Conservation (phyloP, 2,888 invertebrate genomes). For the Nymphalis urticae region DNA sequence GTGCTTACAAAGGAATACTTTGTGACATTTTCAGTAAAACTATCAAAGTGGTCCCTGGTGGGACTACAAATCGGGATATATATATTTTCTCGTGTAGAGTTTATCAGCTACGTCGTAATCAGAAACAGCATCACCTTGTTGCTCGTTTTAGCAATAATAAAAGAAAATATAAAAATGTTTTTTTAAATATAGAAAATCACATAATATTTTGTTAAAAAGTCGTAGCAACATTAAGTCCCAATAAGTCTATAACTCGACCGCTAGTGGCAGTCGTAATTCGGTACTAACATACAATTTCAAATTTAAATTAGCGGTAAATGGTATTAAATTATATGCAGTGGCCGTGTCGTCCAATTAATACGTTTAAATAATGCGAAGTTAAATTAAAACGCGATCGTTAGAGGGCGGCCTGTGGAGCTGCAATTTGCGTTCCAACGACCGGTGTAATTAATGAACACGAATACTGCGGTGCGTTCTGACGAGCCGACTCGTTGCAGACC, state of each 20-base stretch:
- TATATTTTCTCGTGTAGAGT: slow-evolving; percentile 9
- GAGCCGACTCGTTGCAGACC: neutral
- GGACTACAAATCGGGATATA: slow-evolving; percentile 8
- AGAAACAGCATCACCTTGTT: slow-evolving; percentile 1
- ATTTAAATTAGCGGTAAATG: slow-evolving; percentile 41
- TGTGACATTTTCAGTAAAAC: slow-evolving; percentile 15
- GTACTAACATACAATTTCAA: slow-evolving; percentile 36
- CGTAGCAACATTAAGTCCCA: neutral
- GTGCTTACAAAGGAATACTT: slow-evolving; percentile 21
- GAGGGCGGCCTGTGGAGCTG: slow-evolving; percentile 24
- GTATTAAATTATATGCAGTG: slow-evolving; percentile 38
- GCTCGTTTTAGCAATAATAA: too few species aligned
- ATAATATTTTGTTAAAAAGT: neutral
- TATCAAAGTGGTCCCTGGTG: slow-evolving; percentile 13
- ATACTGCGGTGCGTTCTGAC: slow-evolving; percentile 2
- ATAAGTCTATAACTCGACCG: slow-evolving; percentile 1
- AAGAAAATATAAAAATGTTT: neutral
- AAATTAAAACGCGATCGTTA: slow-evolving; percentile 38
- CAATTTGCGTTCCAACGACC: slow-evolving; percentile 29
- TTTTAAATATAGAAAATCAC: too few species aligned
- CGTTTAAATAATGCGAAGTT: slow-evolving; percentile 37
- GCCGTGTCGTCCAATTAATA: slow-evolving; percentile 38
- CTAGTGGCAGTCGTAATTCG: slow-evolving; percentile 20
- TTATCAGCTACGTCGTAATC: slow-evolving; percentile 5
- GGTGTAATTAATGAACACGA: slow-evolving; percentile 29